Evolutionary conservation across 1,140 invertebrate genomes (phyloP).

Genomic region (Lepidostoma basale): DNA sequence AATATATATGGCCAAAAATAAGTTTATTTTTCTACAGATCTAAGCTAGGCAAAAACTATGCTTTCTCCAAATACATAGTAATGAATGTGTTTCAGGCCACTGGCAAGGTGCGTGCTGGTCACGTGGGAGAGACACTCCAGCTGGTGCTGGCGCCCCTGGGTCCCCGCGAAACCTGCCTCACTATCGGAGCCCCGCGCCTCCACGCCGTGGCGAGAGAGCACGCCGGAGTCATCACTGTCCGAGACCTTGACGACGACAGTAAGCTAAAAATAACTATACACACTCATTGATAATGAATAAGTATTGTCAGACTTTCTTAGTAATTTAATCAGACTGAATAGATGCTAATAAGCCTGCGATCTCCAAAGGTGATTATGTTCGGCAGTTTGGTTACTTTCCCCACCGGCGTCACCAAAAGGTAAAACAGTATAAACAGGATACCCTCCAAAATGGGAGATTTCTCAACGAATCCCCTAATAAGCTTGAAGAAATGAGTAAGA

Average conservation of each 20-base stretch:
- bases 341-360: no score
- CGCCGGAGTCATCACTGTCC: conserved; percentile 53
- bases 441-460: no score
- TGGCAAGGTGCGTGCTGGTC: conserved; percentile 46
- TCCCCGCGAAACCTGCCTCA: conserved; percentile 53
- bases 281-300: no score
- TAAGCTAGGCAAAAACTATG: neutral
- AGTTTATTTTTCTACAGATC: neutral
- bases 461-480: no score
- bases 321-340: neutral
- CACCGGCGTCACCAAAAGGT: no score
- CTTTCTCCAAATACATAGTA: neutral
- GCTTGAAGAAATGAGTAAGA: no score
- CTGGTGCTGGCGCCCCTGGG: conserved; percentile 51
- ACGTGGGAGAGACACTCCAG: conserved; percentile 50
- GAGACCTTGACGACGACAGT: conserved; percentile 57
- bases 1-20: neutral
- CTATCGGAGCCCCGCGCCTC: conserved; percentile 54
- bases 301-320: neutral
- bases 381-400: no score
- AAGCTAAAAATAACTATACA: conserved; percentile 41
- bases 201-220: conserved; percentile 53
- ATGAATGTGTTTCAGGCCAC: conserved; percentile 47
- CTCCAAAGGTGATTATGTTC: no score
- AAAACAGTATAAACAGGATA: no score